Evolutionary conservation across 2,888 invertebrate species (phyloP).

Genomic region (Calameuta idolon): DNA sequence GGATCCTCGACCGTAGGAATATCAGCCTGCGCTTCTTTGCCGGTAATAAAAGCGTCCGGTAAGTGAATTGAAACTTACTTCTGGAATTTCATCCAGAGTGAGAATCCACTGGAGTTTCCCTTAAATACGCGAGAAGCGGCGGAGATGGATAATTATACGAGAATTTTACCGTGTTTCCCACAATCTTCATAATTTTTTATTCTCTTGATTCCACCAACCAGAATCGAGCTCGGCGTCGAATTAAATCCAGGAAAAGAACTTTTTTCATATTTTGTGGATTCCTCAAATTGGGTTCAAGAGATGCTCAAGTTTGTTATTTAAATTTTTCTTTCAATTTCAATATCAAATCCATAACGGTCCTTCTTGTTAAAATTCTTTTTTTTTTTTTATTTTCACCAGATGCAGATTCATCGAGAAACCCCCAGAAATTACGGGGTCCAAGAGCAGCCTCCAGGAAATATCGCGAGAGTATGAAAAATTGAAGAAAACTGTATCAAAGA

Average conservation of each 20-base stretch:
- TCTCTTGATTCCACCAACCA: conserved; percentile 15
- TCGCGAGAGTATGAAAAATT: conserved; percentile 28
- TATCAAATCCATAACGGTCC: background rate
- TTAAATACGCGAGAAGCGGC: background rate
- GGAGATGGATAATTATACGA: background rate
- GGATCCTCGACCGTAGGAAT: conserved; percentile 40
- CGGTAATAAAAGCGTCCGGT: conserved; percentile 37
- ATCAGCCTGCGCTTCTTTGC: conserved; percentile 40
- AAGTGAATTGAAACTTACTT: conserved; percentile 5
- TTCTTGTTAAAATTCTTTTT: background rate
- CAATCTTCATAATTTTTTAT: background rate
- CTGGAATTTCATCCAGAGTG: background rate
- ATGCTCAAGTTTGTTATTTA: conserved; percentile 11
- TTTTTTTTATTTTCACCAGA: conserved; percentile 16
- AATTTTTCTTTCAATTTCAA: background rate
- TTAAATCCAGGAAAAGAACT: conserved; percentile 37
- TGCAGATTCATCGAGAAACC: conserved; percentile 31
- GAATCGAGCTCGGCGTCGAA: conserved; percentile 46
- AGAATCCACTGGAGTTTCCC: background rate
- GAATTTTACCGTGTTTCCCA: background rate
- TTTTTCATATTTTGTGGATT: conserved; percentile 29
- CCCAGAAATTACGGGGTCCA: conserved; percentile 14
- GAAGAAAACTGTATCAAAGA: conserved; percentile 1
- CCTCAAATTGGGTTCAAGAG: conserved; percentile 23
- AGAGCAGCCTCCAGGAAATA: conserved; percentile 33